Percentiles rank a stretch among this genome's conserved stretches.
These are phyloP conservation scores for Dysidea cf. avara DNA, from an alignment of 37 sponge, comb jelly and placozoan species.

Conservation along the genomic window DNA sequence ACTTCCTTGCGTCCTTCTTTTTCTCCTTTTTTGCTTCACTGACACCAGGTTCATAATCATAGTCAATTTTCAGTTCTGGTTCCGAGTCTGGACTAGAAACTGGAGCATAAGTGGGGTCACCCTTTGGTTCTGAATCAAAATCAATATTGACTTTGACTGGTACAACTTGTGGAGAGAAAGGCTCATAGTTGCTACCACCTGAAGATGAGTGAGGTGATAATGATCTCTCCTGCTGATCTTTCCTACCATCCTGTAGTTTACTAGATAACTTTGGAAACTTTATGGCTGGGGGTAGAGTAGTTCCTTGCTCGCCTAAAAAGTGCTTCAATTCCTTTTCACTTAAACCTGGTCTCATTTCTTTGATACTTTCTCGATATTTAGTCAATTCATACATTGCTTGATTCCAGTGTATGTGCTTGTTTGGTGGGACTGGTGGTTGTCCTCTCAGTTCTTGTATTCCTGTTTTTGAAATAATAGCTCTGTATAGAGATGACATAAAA, in stretches of 20 bases:
- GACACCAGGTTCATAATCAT: not conserved
- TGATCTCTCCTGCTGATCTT: too few relatives aligned
- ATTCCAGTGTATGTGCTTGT: conserved; percentile 77
- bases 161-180: conserved; percentile 48
- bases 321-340: not conserved
- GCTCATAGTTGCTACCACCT: conserved; percentile 43
- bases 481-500: not conserved
- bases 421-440: conserved; percentile 62
- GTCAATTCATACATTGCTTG: conserved; percentile 68
- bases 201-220: too few relatives aligned
- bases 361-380: conserved; percentile 71
- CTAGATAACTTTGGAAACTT: conserved; percentile 1
- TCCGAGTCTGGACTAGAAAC: conserved; percentile 60
- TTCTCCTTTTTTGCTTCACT: not conserved
- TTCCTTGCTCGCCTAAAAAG: not conserved
- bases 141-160: conserved; percentile 31
- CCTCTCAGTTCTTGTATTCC: conserved; percentile 57
- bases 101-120: conserved; percentile 7
- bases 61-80: conserved; percentile 46
- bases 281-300: not conserved
- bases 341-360: conserved; percentile 45
- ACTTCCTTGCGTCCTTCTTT: too few relatives aligned
- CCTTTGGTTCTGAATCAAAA: not conserved
- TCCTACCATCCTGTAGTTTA: not conserved
- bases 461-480: conserved; percentile 56